Evolutionary conservation across 2,888 invertebrate genomes (phyloP), one percentile per base, ranked within the genome.

Genomic region (Drosophila koepferae): DNA sequence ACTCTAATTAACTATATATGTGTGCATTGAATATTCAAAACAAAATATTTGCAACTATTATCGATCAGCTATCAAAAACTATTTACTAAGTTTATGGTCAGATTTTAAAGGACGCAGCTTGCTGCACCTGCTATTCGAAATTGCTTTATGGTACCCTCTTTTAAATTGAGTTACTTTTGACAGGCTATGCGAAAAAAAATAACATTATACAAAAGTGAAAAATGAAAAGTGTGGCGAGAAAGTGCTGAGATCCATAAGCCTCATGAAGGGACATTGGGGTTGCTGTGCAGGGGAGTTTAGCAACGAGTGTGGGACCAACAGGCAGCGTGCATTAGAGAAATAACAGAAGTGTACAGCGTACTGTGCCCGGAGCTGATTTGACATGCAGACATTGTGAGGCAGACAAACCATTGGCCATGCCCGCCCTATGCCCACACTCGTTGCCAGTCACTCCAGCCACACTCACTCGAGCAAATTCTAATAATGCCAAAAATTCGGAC

Each of bases 401-500:
- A 65, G 65, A 71, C 36, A 55, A 46, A 31, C 38, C 49, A 43
- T 48, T 54, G 51, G 36, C 63, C 51, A 49, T 40, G 55, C 54
- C 72, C 44, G 41, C 7, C 34, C 51, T 18, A 18, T 31, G 16
- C 28, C 38, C 59, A 43, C 67, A 63, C 58, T 63, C 66, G 36
- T 59, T 69, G 46, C 66, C 69, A 72, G 72, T 71, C 73, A 60
- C 44, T 66, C 53, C 56, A 61, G 63, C 61, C 23, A 31, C 63
- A 67, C 60, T 68, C 63, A 67, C 60, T 68, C 58, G 58, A 63
- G 53, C 56, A 67, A 82, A 81, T 72, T 83, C 78, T 64, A 86
- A 86, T 78, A 86, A 74, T 72, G 71, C 62, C 76, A 55, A 81
- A 85, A 82, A 82, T 82, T 66, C 76, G 68, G 66, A 82, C 76